A percentile compares a stretch with the other conserved stretches of the same genome.
Conservation (phyloP, 2,888 invertebrate species). For the Lordiphosa fenestrarum region DNA sequence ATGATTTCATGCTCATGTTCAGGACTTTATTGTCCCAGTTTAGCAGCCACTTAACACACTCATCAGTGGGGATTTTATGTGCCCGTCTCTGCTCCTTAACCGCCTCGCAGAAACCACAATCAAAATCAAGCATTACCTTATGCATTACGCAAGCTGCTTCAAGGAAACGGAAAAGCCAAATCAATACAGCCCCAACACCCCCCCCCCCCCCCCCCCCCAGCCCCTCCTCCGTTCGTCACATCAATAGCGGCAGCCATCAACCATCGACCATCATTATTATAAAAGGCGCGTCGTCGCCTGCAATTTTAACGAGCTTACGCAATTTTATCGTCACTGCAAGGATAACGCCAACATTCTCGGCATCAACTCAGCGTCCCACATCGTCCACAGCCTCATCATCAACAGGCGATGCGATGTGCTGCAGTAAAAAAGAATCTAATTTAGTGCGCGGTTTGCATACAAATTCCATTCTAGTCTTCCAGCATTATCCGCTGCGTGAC, state of each 20-base stretch:
- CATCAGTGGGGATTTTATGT: conserved; percentile 24
- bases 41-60: conserved; percentile 36
- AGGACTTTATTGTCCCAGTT: conserved; percentile 19
- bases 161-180: conserved; percentile 42
- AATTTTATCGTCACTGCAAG: conserved; percentile 53
- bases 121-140: conserved; percentile 43
- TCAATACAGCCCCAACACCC: conserved; percentile 38
- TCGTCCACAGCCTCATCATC: conserved; percentile 41
- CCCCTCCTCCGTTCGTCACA: conserved; percentile 19
- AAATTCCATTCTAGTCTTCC: conserved; percentile 50
- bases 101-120: conserved; percentile 14
- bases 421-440: conserved; percentile 78
- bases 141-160: conserved; percentile 40
- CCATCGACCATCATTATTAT: conserved; percentile 56
- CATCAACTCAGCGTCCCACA: conserved; percentile 14
- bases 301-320: conserved; percentile 74
- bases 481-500: conserved; percentile 50
- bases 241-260: conserved; percentile 15
- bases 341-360: conserved; percentile 21
- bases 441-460: conserved; percentile 79
- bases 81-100: conserved; percentile 26
- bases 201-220: too few species aligned
- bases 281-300: conserved; percentile 61
- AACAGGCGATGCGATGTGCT: conserved; percentile 46
- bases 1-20: conserved; percentile 1